Evolutionary conservation across 2,888 invertebrate genomes (phyloP).

Genomic region (Lymantria monacha): DNA sequence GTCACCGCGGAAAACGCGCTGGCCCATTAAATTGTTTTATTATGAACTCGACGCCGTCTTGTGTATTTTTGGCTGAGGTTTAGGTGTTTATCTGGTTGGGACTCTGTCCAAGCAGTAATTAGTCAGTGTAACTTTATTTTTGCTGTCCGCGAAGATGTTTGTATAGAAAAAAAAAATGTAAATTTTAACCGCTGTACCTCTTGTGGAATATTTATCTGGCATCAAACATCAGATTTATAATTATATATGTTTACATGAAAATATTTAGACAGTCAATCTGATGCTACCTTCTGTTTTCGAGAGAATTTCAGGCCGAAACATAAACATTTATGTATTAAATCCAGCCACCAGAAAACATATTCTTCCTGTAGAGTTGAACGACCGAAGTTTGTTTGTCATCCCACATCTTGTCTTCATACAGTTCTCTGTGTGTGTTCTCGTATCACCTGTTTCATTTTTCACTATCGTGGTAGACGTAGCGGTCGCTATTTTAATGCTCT

Average conservation of each 20-base stretch:
- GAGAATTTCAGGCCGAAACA: slow-evolving; percentile 23
- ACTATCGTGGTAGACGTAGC: slow-evolving; percentile 56
- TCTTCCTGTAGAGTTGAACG: slow-evolving; percentile 57
- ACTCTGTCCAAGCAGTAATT: slow-evolving; percentile 79
- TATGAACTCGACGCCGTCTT: slow-evolving; percentile 81
- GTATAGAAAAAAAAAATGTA: slow-evolving; percentile 32
- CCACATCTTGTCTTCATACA: slow-evolving; percentile 53
- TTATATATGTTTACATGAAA: slow-evolving; percentile 15
- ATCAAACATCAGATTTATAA: slow-evolving; percentile 12
- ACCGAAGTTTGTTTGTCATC: slow-evolving; percentile 63
- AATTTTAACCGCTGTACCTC: slow-evolving; percentile 15
- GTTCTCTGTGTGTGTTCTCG: slow-evolving; percentile 36
- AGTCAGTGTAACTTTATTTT: slow-evolving; percentile 73
- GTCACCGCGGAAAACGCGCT: slow-evolving; percentile 81
- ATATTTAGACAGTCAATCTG: slow-evolving; percentile 10
- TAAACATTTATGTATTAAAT: slow-evolving; percentile 37
- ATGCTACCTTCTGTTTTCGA: slow-evolving; percentile 16
- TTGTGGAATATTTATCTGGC: slow-evolving; percentile 13
- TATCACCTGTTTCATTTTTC: slow-evolving; percentile 73
- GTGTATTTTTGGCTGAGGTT: slow-evolving; percentile 80
- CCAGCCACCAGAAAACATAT: slow-evolving; percentile 36
- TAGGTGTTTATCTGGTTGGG: slow-evolving; percentile 81
- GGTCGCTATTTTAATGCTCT: slow-evolving; percentile 59
- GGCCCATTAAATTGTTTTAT: slow-evolving; percentile 83
- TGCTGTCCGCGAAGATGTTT: slow-evolving; percentile 46